phyloP scores from a whole-genome alignment of 2,113 vertebrate species.

The Acrocephalus kingi region DNA sequence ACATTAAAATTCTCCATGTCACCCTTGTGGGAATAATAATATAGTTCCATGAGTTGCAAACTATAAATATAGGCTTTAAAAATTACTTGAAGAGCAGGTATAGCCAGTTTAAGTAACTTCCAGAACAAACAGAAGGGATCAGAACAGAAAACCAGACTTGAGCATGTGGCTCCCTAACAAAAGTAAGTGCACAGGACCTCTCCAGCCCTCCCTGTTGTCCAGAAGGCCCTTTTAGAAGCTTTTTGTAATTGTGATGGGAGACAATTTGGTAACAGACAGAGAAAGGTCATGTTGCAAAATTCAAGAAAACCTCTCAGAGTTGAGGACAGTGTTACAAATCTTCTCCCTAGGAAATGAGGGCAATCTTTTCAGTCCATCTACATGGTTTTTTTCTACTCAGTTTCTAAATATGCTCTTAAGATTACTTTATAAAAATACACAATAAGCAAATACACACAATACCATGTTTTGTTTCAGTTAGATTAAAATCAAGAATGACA shows the following conservation, averaged over 20 bases:
- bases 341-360: not conserved
- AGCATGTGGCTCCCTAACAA: not conserved
- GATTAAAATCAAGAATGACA: not conserved
- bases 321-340: not conserved
- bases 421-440: not conserved
- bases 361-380: not conserved
- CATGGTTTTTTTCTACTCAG: not conserved
- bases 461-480: not conserved
- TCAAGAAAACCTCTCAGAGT: not conserved
- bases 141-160: not conserved
- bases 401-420: not conserved
- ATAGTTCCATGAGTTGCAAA: not conserved
- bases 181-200: not conserved
- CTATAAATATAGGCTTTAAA: not conserved
- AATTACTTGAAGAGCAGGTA: not conserved
- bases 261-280: not conserved
- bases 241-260: not conserved
- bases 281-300: not conserved
- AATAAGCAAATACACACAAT: not conserved
- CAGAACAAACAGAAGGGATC: not conserved
- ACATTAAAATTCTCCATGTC: not conserved
- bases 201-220: not conserved
- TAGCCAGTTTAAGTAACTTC: not conserved
- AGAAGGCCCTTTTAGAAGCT: not conserved
- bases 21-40: not conserved